Evolutionary conservation across 64 coral and sea anemone species (phyloP).

Genomic region (Acropora yongei): DNA sequence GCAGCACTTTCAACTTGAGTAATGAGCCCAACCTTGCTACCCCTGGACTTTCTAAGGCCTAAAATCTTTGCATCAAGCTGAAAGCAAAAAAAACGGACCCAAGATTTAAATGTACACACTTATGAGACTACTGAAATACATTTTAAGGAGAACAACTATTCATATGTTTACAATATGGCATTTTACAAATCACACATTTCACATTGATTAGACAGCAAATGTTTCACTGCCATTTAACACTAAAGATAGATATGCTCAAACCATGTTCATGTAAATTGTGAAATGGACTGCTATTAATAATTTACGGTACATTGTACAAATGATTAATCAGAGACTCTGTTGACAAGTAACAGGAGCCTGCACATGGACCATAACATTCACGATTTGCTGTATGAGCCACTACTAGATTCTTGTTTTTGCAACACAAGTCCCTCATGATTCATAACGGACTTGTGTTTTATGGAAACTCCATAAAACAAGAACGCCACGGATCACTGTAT

Average conservation of each 20-base stretch:
- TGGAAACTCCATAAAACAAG: too few species aligned
- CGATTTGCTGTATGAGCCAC: too few species aligned
- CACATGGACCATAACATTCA: too few species aligned
- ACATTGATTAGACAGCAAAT: not conserved
- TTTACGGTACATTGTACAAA: not conserved
- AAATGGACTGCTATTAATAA: not conserved
- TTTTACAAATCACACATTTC: too few species aligned
- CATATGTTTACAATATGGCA: not conserved
- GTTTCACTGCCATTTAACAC: not conserved
- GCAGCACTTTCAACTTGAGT: conserved; percentile 89
- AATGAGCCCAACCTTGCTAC: conserved; percentile 75
- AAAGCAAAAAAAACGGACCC: conserved; percentile 7
- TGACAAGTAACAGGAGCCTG: too few species aligned
- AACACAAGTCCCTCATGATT: too few species aligned
- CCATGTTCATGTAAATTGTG: not conserved
- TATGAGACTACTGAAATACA: too few species aligned
- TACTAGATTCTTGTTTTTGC: too few species aligned
- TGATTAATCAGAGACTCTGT: too few species aligned
- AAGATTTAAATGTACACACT: not conserved
- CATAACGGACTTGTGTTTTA: too few species aligned
- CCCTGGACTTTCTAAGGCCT: conserved; percentile 32
- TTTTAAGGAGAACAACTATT: not conserved
- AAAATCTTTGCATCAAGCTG: conserved; percentile 86
- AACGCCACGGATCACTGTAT: too few species aligned
- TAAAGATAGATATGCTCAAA: not conserved